Percentiles rank a stretch among this genome's conserved stretches.
phyloP scores from a whole-genome alignment of 2,888 invertebrate genomes.

The Volucella bombylans region DNA sequence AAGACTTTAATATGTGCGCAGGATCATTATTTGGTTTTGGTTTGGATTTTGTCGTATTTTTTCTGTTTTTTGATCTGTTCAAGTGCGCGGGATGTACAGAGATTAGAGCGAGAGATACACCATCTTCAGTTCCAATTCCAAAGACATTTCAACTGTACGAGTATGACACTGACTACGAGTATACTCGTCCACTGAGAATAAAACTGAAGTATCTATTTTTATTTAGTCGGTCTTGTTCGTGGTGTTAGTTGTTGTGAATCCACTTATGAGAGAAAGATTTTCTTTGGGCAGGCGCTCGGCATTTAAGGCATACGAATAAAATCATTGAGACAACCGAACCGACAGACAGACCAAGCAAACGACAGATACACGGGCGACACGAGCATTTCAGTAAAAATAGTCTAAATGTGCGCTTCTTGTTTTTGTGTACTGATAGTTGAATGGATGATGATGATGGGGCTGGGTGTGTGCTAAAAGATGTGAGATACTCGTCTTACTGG shows the following conservation, averaged over 20 bases:
- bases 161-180: conserved; percentile 37
- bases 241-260: conserved; percentile 10
- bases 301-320: conserved; percentile 7
- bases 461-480: conserved; percentile 31
- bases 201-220: conserved; percentile 59
- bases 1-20: conserved; percentile 57
- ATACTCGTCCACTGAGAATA: conserved; percentile 16
- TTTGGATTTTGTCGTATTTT: conserved; percentile 6
- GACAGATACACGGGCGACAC: conserved; percentile 21
- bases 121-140: conserved; percentile 2
- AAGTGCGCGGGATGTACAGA: conserved; percentile 55
- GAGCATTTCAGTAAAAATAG: conserved; percentile 64
- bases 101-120: conserved; percentile 57
- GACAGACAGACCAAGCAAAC: neutral
- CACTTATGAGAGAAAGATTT: conserved; percentile 38
- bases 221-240: conserved; percentile 21
- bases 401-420: conserved; percentile 41
- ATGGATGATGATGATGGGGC: conserved; percentile 38
- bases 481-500: conserved; percentile 38
- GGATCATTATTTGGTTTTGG: conserved; percentile 56
- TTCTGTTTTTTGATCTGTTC: neutral
- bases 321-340: conserved; percentile 36
- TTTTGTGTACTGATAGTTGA: conserved; percentile 18
- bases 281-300: conserved; percentile 46
- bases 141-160: conserved; percentile 47